Base-by-base conservation (phyloP, 2,113 vertebrate species). In the Zosterops lateralis region DNA sequence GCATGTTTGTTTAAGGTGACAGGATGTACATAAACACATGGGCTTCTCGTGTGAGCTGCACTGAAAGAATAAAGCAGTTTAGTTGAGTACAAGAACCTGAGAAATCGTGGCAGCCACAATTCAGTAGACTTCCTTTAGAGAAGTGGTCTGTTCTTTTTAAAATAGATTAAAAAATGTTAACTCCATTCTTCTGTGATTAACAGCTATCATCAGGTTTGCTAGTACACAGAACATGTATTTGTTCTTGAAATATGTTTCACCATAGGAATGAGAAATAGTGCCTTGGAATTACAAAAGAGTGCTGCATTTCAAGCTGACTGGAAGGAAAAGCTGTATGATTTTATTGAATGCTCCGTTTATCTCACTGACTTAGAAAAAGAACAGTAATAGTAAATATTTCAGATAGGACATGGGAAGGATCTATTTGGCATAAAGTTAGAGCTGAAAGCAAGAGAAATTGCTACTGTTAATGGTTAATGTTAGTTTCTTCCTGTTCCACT, bases 391-490 rank as follows among this genome's bases (percentile, higher is more conserved):
- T 83, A 93, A 92, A 58, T 84, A 86, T 74, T 93, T 93, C 88
- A 93, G 75, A 80, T 68, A 88, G 76, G 68, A 78, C 61, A 64
- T 44, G 84, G 62, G 87, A 95, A 96, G 87, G 86, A 97, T 95
- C 94, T 88, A 90, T 93, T 92, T 94, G 95, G 95, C 95, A 78
- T 90, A 57, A 61, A 78, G 75, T 29, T 91, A 76, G 91, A 90
- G 91, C 31, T 92, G 94, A 96, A 96, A 87, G 97, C 90, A 95
- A 84, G 64, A 97, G 97, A 95, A 97, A 96, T 96, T 96, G 98
- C 98, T 98, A 98, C 97, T 97, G 98, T 98, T 97, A 97, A 97
- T 97, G 97, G 97, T 97, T 98, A 97, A 97, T 96, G 97, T 98
- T 97, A 96, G 96, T 97, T 97, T 97, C 97, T 98, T 98, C 97